Evolutionary conservation across 2,797 vertebrate species (phyloP).

Genomic region (Eidolon dupreanum): DNA sequence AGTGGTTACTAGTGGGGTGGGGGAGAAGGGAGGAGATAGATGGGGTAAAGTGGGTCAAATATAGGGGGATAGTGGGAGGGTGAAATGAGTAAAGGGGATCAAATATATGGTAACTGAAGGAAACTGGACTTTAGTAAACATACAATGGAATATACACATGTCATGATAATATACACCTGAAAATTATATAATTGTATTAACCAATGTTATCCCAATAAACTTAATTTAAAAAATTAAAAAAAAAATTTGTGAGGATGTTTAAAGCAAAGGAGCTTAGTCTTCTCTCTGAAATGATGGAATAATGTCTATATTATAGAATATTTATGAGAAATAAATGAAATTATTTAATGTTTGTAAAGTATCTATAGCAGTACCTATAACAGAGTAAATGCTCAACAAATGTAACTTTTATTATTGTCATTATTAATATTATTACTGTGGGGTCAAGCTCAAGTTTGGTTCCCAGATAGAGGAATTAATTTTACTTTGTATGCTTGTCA

Average conservation of each 20-base stretch:
- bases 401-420: background rate
- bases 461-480: constrained; percentile 20
- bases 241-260: background rate
- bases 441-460: constrained; percentile 34
- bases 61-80: too few species aligned
- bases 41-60: too few species aligned
- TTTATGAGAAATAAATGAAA: background rate
- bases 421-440: background rate
- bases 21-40: too few species aligned
- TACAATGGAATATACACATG: too few species aligned
- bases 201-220: too few species aligned
- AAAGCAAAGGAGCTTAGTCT: background rate
- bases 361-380: background rate
- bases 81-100: too few species aligned
- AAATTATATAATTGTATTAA: too few species aligned
- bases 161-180: too few species aligned
- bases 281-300: background rate
- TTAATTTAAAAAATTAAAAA: too few species aligned
- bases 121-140: too few species aligned
- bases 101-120: too few species aligned
- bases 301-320: background rate
- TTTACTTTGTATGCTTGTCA: background rate
- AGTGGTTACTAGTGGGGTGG: too few species aligned
- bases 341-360: background rate
- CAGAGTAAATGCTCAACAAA: constrained; percentile 5